Evolutionary conservation across 2,888 invertebrate species (phyloP), one percentile per base, ranked within the genome.

Genomic region (Seira ritae): DNA sequence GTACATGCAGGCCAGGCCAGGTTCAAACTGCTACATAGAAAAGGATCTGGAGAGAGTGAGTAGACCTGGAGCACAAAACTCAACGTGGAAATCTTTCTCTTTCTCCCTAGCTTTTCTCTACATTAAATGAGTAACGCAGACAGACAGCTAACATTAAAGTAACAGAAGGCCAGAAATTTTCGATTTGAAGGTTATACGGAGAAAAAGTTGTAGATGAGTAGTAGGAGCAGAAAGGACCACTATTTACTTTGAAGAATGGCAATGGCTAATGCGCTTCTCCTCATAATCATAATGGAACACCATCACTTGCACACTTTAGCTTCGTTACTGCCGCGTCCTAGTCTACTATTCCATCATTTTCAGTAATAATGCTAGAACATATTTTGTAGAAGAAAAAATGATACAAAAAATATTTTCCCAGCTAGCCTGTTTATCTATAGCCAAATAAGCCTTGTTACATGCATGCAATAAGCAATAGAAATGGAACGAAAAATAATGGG

Each of bases 251-350:
- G 42, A 42, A 42, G 12, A 42, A 42, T 42, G 6, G 42, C 12
- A 8, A 12, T 42, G 12, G 42, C 42, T 6, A 8, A 8, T 42
- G 6, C 42, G 67, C 75, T 22, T 75, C 66, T 75, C 1, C 67
- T 55, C 66, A 67, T 68, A 73, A 23, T 80, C 46, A 74, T 80
- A 74, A 80, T 74, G 65, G 50, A 62, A 74, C 62, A 65, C 79
- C 80, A 80, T 80, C 70, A 74, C 74, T 69, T 80, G 74, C 80
- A 80, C 74, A 70, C 74, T 80, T 70, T 65, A 68, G 65, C 70
- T 74, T 70, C 68, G 22, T 66, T 24, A 1, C 8, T 76, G 20
- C 42, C 67, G 55, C 15, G 46, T n/a, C n/a, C 66, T 24, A 42
- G 65, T 73, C 69, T n/a, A 42, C 6, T 74, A 55, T 31, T 80